Evolutionary conservation across 2,797 vertebrate genomes (phyloP), one percentile per base, ranked within the genome.

Genomic region (Adelosebastes latens): DNA sequence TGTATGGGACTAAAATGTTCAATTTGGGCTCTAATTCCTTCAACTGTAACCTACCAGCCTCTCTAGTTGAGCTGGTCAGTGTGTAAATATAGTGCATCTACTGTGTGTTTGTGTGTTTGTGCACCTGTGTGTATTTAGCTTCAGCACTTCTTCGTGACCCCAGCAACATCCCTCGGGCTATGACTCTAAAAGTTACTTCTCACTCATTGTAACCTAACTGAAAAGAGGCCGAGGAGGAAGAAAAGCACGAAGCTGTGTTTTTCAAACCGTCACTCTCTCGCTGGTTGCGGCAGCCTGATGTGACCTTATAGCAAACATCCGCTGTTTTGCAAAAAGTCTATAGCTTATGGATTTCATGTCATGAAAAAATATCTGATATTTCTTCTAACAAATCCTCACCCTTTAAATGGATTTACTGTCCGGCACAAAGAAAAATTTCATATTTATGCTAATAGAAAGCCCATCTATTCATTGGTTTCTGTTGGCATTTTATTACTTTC

Each of bases 321-420:
- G 6, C 85, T 86, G 83, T 90, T 90, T 91, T 78, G 67, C 86
- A 86, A 87, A 92, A 94, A 93, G 90, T 94, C 93, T 81, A 92
- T 94, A 92, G 82, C 63, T 79, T 90, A 95, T 94, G 63, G 94
- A 95, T 95, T 94, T 93, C 56, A 69, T 69, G 93, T 93, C 93
- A 83, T 46, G 79, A 80, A 81, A 56, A 95, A 90, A 94, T 88
- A 92, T 93, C 74, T 78, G 91, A 92, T 95, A 93, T 95, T 92
- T 94, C 89, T 91, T 91, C 88, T 85, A 93, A 89, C 88, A 90
- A 93, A 94, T 93, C 87, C 82, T 92, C 87, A 87, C 86, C 85
- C 82, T 89, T 90, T 87, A 80, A 92, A 95, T 94, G 65, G 94
- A 94, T 95, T 95, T 92, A 86, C 83, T 93, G 93, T 92, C 92